phyloP scores from a whole-genome alignment of 1,140 invertebrate genomes.

The Bombus huntii region DNA sequence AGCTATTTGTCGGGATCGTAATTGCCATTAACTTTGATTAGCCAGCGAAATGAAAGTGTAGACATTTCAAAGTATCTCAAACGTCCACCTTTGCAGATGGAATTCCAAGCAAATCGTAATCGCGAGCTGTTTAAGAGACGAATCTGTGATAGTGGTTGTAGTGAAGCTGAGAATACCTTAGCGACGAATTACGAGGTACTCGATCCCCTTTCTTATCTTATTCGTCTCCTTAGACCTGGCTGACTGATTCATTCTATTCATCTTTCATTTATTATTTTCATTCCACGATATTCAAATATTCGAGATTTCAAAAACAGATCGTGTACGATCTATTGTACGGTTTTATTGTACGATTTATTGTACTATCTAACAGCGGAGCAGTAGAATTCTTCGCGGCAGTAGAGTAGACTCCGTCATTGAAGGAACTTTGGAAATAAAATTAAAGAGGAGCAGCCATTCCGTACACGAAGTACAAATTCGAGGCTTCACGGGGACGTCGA shows the following conservation, averaged over 20 bases:
- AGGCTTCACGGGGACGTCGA: constrained; percentile 27
- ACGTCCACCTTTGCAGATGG: neutral
- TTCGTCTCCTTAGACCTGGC: neutral
- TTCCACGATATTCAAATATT: neutral
- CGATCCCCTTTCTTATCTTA: too few species aligned
- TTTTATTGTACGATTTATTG: too few species aligned
- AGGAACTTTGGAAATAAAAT: constrained; percentile 1
- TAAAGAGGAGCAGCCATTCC: neutral
- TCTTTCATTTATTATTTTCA: neutral
- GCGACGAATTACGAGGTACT: neutral
- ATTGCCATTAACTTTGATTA: constrained; percentile 3
- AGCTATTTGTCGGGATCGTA: neutral
- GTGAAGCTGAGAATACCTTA: constrained; percentile 4
- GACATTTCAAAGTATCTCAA: neutral
- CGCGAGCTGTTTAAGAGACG: neutral
- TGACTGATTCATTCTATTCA: neutral
- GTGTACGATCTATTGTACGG: too few species aligned
- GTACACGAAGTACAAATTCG: constrained; percentile 4
- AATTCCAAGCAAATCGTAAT: constrained; percentile 21
- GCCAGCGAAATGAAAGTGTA: neutral
- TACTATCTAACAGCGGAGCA: too few species aligned
- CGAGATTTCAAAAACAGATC: too few species aligned
- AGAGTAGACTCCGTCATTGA: too few species aligned
- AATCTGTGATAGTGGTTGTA: neutral
- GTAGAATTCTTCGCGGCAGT: too few species aligned